Evolutionary conservation across 2,113 vertebrate genomes (phyloP).

Genomic region (Tupaia chinensis): DNA sequence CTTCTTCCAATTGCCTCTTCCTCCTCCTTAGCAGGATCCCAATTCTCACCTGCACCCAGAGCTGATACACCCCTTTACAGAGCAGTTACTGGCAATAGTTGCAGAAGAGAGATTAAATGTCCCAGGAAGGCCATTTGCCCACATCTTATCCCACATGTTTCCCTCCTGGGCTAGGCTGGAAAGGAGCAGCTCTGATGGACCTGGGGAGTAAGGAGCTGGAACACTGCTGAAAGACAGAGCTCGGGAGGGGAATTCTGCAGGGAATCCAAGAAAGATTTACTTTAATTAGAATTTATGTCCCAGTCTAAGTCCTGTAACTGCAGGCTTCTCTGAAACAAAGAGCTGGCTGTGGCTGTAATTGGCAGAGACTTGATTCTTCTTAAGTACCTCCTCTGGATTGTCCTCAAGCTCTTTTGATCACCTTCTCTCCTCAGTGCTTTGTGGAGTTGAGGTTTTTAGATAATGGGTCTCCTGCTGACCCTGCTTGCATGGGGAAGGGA

Average conservation of each 20-base stretch:
- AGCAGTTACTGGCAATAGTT: conserved; percentile 44
- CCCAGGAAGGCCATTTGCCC: background rate
- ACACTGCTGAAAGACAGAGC: background rate
- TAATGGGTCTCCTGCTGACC: background rate
- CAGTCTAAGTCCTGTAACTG: background rate
- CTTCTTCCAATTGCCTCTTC: background rate
- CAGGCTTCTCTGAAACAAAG: background rate
- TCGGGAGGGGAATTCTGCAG: background rate
- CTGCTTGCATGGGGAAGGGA: background rate
- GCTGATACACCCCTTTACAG: background rate
- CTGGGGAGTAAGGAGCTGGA: background rate
- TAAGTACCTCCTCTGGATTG: background rate
- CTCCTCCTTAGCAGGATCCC: background rate
- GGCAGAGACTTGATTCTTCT: background rate
- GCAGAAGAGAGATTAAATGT: conserved; percentile 17
- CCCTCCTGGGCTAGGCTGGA: accelerated
- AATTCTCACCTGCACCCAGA: background rate
- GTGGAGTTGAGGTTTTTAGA: accelerated
- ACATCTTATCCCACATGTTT: background rate
- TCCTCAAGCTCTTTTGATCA: background rate
- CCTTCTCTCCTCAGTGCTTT: too few species aligned
- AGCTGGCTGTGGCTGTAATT: background rate
- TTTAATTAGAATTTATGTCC: conserved; percentile 1
- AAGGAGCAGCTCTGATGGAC: background rate
- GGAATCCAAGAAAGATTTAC: background rate